phyloP scores from a whole-genome alignment of 2,113 vertebrate species.

The Pandion haliaetus region DNA sequence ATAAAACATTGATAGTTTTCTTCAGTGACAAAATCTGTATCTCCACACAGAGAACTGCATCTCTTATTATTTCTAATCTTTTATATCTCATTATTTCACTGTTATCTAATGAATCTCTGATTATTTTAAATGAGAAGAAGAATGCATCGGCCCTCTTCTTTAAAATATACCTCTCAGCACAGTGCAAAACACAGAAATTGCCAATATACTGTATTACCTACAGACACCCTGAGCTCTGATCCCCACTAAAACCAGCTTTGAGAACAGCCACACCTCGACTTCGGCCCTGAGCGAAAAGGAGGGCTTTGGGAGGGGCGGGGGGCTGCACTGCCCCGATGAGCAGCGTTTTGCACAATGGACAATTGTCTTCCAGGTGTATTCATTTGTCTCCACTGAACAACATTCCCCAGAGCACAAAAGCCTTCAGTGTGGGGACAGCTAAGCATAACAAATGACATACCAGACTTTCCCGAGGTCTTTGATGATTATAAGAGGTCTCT shows the following conservation, averaged over 20 bases:
- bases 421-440: constrained; percentile 44
- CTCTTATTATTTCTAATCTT: background rate
- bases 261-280: background rate
- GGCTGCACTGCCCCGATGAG: background rate
- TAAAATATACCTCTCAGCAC: background rate
- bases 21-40: background rate
- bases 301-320: background rate
- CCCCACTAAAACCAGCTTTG: background rate
- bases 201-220: background rate
- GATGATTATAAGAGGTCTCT: constrained; percentile 36
- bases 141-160: background rate
- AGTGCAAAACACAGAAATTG: background rate
- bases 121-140: background rate
- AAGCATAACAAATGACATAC: constrained; percentile 53
- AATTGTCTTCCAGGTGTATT: constrained; percentile 69
- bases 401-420: constrained; percentile 54
- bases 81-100: background rate
- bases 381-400: constrained; percentile 48
- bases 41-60: background rate
- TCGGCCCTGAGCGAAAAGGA: background rate
- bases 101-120: background rate
- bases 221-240: background rate
- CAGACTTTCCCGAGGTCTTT: constrained; percentile 9
- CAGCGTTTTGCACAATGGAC: constrained; percentile 16
- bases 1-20: background rate